These are phyloP conservation scores for Rhagoletis pomonella DNA, from an alignment of 1,140 invertebrate species.

Conservation along the genomic window DNA sequence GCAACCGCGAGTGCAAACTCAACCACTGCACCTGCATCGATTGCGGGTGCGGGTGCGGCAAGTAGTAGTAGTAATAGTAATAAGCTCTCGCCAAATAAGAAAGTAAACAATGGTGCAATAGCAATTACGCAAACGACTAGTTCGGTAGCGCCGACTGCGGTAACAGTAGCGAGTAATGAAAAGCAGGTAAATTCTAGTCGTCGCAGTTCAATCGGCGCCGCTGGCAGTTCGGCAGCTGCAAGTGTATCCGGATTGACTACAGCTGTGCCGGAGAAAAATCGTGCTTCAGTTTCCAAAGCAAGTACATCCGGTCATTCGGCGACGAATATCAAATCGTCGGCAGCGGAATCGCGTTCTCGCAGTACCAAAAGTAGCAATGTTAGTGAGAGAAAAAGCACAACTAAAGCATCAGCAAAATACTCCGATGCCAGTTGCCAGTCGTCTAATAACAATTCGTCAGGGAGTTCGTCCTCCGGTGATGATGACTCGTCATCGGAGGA, in stretches of 20 bases:
- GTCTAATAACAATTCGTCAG: slow-evolving; percentile 68
- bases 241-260: not conserved
- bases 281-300: not conserved
- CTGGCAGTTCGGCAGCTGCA: not conserved
- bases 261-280: slow-evolving; percentile 13
- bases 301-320: slow-evolving; percentile 11
- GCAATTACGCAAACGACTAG: slow-evolving; percentile 5
- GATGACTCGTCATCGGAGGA: slow-evolving; percentile 66
- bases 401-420: slow-evolving; percentile 33
- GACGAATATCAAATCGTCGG: slow-evolving; percentile 43
- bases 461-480: slow-evolving; percentile 78
- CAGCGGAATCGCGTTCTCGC: slow-evolving; percentile 33
- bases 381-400: slow-evolving; percentile 66
- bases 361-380: slow-evolving; percentile 9
- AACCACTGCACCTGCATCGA: not conserved
- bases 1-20: slow-evolving; percentile 14
- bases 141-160: not conserved
- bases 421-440: slow-evolving; percentile 53
- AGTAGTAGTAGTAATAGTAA: slow-evolving; percentile 62
- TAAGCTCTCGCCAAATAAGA: slow-evolving; percentile 67
- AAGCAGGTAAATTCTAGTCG: slow-evolving; percentile 64
- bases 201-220: slow-evolving; percentile 68
- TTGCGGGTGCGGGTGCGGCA: not conserved
- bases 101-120: slow-evolving; percentile 70
- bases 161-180: not conserved